A percentile compares a stretch with the other conserved stretches of the same genome.
Conservation (phyloP, 2,797 vertebrate species). For the Apogon talboti region DNA sequence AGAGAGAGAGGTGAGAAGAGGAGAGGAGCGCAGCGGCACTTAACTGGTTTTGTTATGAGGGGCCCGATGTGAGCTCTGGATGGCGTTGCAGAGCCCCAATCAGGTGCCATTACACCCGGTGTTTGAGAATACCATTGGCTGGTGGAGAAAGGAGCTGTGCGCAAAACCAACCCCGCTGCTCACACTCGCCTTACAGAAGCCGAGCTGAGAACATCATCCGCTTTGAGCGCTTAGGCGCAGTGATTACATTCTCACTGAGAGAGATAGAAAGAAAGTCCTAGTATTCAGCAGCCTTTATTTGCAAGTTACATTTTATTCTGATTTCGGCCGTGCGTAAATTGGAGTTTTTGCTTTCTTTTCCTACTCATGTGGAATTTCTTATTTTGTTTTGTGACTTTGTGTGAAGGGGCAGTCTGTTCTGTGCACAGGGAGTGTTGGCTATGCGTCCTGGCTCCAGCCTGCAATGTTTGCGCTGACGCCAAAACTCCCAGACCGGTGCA, state of each 20-base stretch:
- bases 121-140: conserved; percentile 81
- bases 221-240: conserved; percentile 76
- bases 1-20: conserved; percentile 28
- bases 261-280: conserved; percentile 59
- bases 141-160: conserved; percentile 86
- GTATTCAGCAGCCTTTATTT: conserved; percentile 25
- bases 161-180: conserved; percentile 90
- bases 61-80: conserved; percentile 70
- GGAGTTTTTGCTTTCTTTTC: conserved; percentile 29
- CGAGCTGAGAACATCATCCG: conserved; percentile 87
- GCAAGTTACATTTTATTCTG: conserved; percentile 32
- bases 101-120: conserved; percentile 78
- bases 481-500: conserved; percentile 79
- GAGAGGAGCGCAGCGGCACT: conserved; percentile 60
- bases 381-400: conserved; percentile 68
- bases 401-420: conserved; percentile 56
- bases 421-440: conserved; percentile 65
- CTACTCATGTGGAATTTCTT: conserved; percentile 59
- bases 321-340: conserved; percentile 22
- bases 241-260: conserved; percentile 65
- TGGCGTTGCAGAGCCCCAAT: conserved; percentile 83
- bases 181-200: conserved; percentile 91
- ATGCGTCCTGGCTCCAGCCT: conserved; percentile 71
- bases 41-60: conserved; percentile 79
- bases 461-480: conserved; percentile 79